Base-by-base conservation (phyloP, 1,140 invertebrate species). In the Eupristina koningsbergeri region DNA sequence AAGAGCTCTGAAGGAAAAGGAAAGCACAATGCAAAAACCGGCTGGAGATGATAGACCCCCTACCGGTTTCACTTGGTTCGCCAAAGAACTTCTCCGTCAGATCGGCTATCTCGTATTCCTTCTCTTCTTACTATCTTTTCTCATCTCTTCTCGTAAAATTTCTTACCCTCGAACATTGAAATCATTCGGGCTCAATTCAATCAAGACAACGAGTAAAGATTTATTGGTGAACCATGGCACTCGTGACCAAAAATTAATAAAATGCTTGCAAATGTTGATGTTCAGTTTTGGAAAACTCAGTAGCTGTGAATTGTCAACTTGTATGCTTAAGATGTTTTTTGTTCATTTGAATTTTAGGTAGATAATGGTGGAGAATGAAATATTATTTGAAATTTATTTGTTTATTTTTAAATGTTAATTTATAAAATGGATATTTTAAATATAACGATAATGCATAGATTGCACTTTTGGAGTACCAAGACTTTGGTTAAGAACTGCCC, bases 11-110 rank as follows among this genome's bases (percentile, higher is more conserved):
- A 74, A 29, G 69, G 71, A 83, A 79, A 88, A 89, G 89, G 88
- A 88, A 89, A 90, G 88, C 85, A 86, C 87, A 87, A 88, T 88
- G 88, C 87, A 89, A 90, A 89, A 91, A 91, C 90, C 89, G 90
- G 90, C 89, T 90, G 73, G 81, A 86, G 86, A 89, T 87, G 89
- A 87, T 89, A 87, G 89, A 90, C 89, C 88, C 89, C 89, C 90
- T 90, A 91, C 90, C 89, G 90, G 89, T 90, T 90, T 89, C 88
- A 87, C 86, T 89, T 86, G 85, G 85, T 86, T 88, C 84, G 85
- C 84, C 88, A 86, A 88, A 88, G 87, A 87, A 88, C 88, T 84
- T 84, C 84, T 84, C 87, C 84, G 86, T 87, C 87, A 84, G 85
- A 88, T 87, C 86, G 78, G 61, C 85, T 87, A 86, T 86, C 86